These are phyloP conservation scores for Oligia latruncula DNA, from an alignment of 2,888 invertebrate species.

Conservation along the genomic window DNA sequence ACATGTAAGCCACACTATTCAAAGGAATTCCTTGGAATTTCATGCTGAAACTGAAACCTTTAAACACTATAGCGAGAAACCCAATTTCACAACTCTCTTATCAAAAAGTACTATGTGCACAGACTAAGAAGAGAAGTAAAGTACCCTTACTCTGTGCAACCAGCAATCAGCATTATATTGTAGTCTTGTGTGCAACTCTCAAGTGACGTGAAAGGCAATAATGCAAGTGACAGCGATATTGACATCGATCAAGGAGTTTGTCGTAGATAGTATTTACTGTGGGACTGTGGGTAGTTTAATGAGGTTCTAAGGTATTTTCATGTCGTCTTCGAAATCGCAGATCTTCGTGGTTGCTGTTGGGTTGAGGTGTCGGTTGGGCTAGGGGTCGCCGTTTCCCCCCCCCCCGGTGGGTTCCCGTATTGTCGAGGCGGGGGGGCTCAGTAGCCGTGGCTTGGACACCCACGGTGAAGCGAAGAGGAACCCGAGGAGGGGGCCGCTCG, in stretches of 20 bases:
- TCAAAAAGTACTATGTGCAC: too few relatives aligned
- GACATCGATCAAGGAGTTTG: background rate
- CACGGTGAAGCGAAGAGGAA: too few relatives aligned
- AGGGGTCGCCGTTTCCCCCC: too few relatives aligned
- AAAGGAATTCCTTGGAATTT: background rate
- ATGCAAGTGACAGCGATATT: constrained; percentile 4
- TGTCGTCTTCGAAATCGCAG: background rate
- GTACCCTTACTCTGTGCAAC: too few relatives aligned
- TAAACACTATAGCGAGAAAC: too few relatives aligned
- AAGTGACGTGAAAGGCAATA: too few relatives aligned
- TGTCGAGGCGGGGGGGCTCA: too few relatives aligned
- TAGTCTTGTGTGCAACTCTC: background rate
- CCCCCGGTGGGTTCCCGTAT: too few relatives aligned
- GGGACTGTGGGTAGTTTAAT: background rate
- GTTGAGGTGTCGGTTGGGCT: background rate
- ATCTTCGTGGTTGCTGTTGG: background rate
- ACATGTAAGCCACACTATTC: background rate
- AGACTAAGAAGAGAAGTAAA: too few relatives aligned
- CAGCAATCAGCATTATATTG: too few relatives aligned
- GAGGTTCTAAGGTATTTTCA: constrained; percentile 12
- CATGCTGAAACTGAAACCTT: background rate
- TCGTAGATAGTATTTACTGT: background rate
- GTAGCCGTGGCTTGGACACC: too few relatives aligned
- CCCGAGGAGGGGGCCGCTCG: too few relatives aligned
- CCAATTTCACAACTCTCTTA: background rate